Evolutionary conservation across 2,113 vertebrate genomes (phyloP).

Genomic region (Barbus barbus): DNA sequence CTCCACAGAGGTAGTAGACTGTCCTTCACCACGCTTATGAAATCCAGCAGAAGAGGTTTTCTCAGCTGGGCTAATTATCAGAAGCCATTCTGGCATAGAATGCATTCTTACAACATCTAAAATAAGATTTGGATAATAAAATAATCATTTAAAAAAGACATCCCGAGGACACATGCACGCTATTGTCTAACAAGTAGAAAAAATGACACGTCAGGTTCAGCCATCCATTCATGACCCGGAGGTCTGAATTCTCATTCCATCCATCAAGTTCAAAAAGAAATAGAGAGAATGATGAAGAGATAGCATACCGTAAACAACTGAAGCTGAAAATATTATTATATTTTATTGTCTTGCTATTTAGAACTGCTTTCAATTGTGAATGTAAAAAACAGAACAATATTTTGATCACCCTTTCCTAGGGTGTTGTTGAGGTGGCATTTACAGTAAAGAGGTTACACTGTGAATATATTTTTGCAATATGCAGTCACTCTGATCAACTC

Average conservation of each 20-base stretch:
- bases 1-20: conserved; percentile 27
- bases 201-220: conserved; percentile 48
- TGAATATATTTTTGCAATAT: neutral
- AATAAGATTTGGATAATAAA: neutral
- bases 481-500: neutral
- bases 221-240: conserved; percentile 45
- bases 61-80: neutral
- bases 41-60: neutral
- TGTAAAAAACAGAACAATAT: neutral
- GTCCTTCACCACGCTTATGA: conserved; percentile 3
- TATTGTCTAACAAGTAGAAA: conserved; percentile 54
- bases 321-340: neutral
- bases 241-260: conserved; percentile 54
- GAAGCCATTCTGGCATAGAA: neutral
- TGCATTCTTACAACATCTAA: neutral
- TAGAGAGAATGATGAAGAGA: neutral
- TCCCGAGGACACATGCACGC: conserved; percentile 35
- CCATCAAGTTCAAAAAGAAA: conserved; percentile 8
- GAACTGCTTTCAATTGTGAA: neutral
- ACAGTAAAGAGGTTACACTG: neutral
- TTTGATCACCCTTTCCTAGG: neutral
- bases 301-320: neutral
- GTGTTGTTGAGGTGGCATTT: neutral
- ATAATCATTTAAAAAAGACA: too few species aligned
- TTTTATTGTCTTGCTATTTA: neutral